Evolutionary conservation across 2,113 vertebrate species (phyloP), one percentile per base, ranked within the genome.

Genomic region (Mixornis gularis): DNA sequence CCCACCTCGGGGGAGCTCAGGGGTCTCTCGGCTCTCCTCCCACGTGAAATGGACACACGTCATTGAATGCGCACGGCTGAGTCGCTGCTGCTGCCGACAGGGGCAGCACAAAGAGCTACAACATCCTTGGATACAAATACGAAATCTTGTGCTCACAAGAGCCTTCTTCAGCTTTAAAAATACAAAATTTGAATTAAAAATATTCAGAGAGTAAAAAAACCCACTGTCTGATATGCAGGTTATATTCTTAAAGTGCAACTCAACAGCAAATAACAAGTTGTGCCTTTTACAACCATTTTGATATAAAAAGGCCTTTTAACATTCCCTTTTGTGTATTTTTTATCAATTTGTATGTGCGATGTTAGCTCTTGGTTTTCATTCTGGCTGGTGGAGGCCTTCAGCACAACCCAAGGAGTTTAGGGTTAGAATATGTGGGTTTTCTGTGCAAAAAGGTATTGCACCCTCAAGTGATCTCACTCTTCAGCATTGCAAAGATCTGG

Each of bases 151-250:
- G 51, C 81, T 91, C 84, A 86, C 86, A 84, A 94, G 90, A 95
- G 52, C 81, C 81, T 93, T 68, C 81, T 91, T 92, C 68, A 59
- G 72, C 87, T 95, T 95, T 53, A 94, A 93, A 96, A 96, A 90
- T 94, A 95, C 7, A 93, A 92, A 96, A 92, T 86, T 84, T 56
- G 93, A 95, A 93, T 96, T 95, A 80, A 92, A 96, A 94, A 95
- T 58, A 89, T 71, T 85, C 87, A 66, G 78, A 92, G 58, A 93
- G 77, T 94, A 93, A 93, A 95, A 95, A 96, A 95, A 46, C 12
- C 53, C 81, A 78, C 74, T 87, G 55, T 94, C 59, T 93, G 91
- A 93, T 95, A 96, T 91, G 91, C 91, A 79, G 92, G 94, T 91
- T 72, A 32, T 87, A 79, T 70, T 92, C 66, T 92, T 92, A 96